These are phyloP conservation scores for Galeopsomyia nigrocyanea DNA, from an alignment of 2,888 invertebrate species.

Conservation along the genomic window DNA sequence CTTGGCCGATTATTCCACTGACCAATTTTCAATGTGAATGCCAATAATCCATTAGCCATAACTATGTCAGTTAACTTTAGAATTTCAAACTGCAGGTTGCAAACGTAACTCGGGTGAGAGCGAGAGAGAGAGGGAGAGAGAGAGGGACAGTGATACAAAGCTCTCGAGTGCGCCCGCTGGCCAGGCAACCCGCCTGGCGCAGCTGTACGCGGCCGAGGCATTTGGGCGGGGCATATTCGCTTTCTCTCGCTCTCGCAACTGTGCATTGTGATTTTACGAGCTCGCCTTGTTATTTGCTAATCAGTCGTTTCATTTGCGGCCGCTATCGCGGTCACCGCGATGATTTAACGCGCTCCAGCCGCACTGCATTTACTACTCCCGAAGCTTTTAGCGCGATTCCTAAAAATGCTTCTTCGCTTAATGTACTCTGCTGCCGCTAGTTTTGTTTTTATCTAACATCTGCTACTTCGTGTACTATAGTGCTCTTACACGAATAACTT, in stretches of 20 bases:
- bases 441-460: too few relatives aligned
- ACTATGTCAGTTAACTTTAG: too few relatives aligned
- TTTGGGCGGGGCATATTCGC: constrained; percentile 28
- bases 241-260: constrained; percentile 1
- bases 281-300: constrained; percentile 43
- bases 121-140: neutral
- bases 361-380: neutral
- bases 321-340: neutral
- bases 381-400: too few relatives aligned
- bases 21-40: too few relatives aligned
- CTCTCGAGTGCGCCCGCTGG: constrained; percentile 45
- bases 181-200: constrained; percentile 49
- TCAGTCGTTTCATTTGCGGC: constrained; percentile 40
- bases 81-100: too few relatives aligned
- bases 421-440: too few relatives aligned
- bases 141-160: constrained; percentile 18
- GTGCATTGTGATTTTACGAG: constrained; percentile 27
- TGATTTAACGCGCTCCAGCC: constrained; percentile 7
- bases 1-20: too few relatives aligned
- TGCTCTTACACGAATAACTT: too few relatives aligned
- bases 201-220: constrained; percentile 44
- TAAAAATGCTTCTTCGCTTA: too few relatives aligned
- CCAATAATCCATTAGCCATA: too few relatives aligned
- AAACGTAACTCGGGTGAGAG: too few relatives aligned
- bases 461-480: too few relatives aligned